Percentiles rank a stretch among this genome's conserved stretches.
Conservation (phyloP, 2,888 invertebrate genomes). For the Lepidocyrtoides sp. region DNA sequence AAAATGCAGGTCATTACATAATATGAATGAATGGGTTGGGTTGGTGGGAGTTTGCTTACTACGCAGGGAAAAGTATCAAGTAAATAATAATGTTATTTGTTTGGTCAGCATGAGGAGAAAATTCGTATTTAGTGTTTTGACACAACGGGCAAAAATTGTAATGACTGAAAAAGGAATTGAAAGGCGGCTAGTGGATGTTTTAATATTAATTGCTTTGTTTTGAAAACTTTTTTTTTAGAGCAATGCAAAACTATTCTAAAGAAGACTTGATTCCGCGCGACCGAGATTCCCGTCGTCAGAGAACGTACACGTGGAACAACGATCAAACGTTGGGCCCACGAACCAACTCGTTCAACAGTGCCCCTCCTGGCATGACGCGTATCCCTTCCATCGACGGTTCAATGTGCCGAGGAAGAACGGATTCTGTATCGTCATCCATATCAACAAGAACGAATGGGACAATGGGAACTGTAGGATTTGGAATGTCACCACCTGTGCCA, state of each 20-base stretch:
- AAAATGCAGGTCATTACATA: slow-evolving; percentile 27
- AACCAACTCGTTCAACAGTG: slow-evolving; percentile 77
- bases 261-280: slow-evolving; percentile 83
- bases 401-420: slow-evolving; percentile 75
- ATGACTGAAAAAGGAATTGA: not conserved
- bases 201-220: slow-evolving; percentile 17
- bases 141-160: not conserved
- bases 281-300: slow-evolving; percentile 63
- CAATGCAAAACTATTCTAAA: slow-evolving; percentile 85
- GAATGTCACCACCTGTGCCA: slow-evolving; percentile 83
- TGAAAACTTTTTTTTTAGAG: slow-evolving; percentile 73
- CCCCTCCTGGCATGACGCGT: slow-evolving; percentile 82
- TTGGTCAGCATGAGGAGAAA: not conserved
- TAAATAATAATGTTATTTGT: not conserved
- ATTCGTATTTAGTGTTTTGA: not conserved
- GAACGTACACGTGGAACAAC: slow-evolving; percentile 82
- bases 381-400: slow-evolving; percentile 81
- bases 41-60: not conserved
- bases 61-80: too few species aligned
- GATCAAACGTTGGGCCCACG: slow-evolving; percentile 54
- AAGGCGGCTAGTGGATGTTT: too few species aligned
- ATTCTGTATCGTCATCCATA: slow-evolving; percentile 81
- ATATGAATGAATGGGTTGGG: slow-evolving; percentile 33
- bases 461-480: slow-evolving; percentile 73
- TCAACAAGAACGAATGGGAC: slow-evolving; percentile 36